These are phyloP conservation scores for cattle (Bos taurus) DNA, from an alignment of 2,113 vertebrate genomes.

Conservation along the genomic window ARS-UCD2.0 NC_037332.1:1770001-1770500, in stretches of 20 bases:
- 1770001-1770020: too few species aligned
- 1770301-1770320: neutral
- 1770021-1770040: too few species aligned
- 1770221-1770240: neutral
- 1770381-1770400: neutral
- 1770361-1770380: neutral
- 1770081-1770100: too few species aligned
- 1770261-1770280: neutral
- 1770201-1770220: neutral
- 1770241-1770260: neutral
- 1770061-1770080: too few species aligned
- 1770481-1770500: neutral
- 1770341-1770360: neutral
- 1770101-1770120: too few species aligned
- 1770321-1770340: neutral
- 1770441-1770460: conserved; percentile 11
- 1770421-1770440: neutral
- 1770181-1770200: too few species aligned
- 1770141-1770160: too few species aligned
- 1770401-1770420: neutral
- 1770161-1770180: too few species aligned
- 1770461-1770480: neutral
- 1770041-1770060: too few species aligned
- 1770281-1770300: neutral
- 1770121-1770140: too few species aligned